Conservation (phyloP, 2,888 invertebrate species). For the Ypsolopha sequella region DNA sequence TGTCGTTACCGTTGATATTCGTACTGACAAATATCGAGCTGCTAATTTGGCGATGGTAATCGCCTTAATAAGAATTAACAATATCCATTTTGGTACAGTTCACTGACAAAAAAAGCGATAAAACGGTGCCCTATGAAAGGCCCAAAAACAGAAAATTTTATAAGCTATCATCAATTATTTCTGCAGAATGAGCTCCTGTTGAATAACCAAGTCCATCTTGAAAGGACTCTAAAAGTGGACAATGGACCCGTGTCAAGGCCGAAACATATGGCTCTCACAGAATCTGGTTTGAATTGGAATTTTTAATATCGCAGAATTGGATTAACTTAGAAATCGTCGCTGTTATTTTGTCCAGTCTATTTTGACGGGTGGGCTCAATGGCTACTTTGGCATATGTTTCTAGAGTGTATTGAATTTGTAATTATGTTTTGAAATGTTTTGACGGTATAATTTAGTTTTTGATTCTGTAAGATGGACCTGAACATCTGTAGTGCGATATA, state of each 20-base stretch:
- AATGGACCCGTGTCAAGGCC: constrained; percentile 34
- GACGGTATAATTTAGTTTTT: constrained; percentile 22
- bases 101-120: too few relatives aligned
- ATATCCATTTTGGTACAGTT: too few relatives aligned
- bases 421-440: constrained; percentile 36
- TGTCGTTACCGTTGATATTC: too few relatives aligned
- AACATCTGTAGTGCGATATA: too few relatives aligned
- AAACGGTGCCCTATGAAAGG: too few relatives aligned
- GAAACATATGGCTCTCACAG: constrained; percentile 47
- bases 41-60: too few relatives aligned
- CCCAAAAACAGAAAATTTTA: constrained; percentile 26
- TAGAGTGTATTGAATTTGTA: constrained; percentile 31
- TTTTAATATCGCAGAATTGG: constrained; percentile 52
- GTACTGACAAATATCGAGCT: too few relatives aligned
- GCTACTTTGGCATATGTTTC: constrained; percentile 28
- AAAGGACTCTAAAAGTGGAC: constrained; percentile 34
- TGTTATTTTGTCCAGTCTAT: constrained; percentile 41
- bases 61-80: too few relatives aligned
- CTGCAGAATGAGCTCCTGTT: constrained; percentile 29
- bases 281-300: constrained; percentile 14
- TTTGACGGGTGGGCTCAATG: constrained; percentile 35
- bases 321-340: constrained; percentile 42
- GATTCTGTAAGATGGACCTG: not conserved
- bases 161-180: constrained; percentile 50
- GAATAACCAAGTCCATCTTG: constrained; percentile 34